Evolutionary conservation across 2,113 vertebrate genomes (phyloP), one percentile per base, ranked within the genome.

Genomic region (Eptesicus fuscus): DNA sequence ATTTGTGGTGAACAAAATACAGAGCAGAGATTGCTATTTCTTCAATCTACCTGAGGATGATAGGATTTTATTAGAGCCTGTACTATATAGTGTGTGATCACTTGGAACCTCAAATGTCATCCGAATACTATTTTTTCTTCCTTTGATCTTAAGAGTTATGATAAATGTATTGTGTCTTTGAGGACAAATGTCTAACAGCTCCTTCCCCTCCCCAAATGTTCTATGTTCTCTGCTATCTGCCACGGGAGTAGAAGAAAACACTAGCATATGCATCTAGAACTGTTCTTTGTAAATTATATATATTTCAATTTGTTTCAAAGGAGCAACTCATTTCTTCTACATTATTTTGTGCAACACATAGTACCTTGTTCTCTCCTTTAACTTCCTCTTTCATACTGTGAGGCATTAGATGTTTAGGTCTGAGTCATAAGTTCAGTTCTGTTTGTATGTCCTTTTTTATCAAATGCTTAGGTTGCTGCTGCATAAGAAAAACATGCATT

Each of bases 1-100:
- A 3, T 65, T 86, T 92, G n/a, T 86, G 85, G 30, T 53, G 22
- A 92, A 71, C 14, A 44, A 95, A 96, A 83, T 80, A 22, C 9
- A 76, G 13, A 61, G 28, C 9, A 76, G 13, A 61, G 10, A 53
- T 76, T 51, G 4, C 18, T 35, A 28, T 74, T 88, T 87, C n/a
- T 47, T 67, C 53, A 51, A 8, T 59, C 8, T 70, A 59, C 47
- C 2, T 32, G n/a, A 74, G 25, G 70, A 22, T 67, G 22, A 84
- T 35, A 65, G 22, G 61, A 8, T 84, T 59, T 6, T 9, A 7
- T 93, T 61, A 91, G 32, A 61, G 20, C 32, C 56, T 71, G 32
- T 84, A 51, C 1, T 53, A 14, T 53, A 14, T 37, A 7, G 23
- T 67, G 9, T 73, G 7, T 63, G 32, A 28, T 47, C 35, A 13